Evolutionary conservation across 2,888 invertebrate genomes (phyloP).

Genomic region (Chymomyza amoena): DNA sequence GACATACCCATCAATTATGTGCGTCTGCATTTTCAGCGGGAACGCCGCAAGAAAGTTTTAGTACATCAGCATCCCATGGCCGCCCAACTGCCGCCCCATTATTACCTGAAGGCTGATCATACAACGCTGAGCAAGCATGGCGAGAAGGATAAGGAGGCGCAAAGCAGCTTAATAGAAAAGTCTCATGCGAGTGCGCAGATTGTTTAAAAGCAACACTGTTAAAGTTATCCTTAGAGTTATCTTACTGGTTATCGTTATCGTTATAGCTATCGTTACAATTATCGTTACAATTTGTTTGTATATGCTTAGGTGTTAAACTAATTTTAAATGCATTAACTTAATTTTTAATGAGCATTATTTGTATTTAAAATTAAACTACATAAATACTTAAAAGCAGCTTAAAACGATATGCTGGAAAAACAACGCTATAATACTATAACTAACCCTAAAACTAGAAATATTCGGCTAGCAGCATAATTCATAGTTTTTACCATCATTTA

Average conservation of each 20-base stretch:
- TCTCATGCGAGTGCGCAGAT: conserved; percentile 51
- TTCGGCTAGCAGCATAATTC: not conserved
- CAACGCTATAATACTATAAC: not conserved
- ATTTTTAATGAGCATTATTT: conserved; percentile 38
- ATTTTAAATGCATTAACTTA: conserved; percentile 49
- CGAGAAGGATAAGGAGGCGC: conserved; percentile 67
- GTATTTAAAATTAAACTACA: conserved; percentile 13
- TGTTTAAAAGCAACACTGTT: conserved; percentile 49
- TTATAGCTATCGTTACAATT: not conserved
- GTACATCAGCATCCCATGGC: conserved; percentile 16
- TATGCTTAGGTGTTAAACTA: conserved; percentile 50
- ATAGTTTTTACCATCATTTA: not conserved
- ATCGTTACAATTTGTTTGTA: conserved; percentile 28
- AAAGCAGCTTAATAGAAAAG: conserved; percentile 69
- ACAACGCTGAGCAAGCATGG: conserved; percentile 34
- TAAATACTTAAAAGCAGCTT: conserved; percentile 41
- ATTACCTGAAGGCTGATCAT: conserved; percentile 56
- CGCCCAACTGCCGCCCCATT: conserved; percentile 42
- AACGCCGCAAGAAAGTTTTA: conserved; percentile 81
- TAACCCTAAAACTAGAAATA: not conserved
- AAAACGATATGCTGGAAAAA: not conserved
- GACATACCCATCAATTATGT: conserved; percentile 92
- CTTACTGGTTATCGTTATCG: too few species aligned
- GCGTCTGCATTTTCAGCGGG: conserved; percentile 86
- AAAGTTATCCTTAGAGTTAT: not conserved